Evolutionary conservation across 2,888 invertebrate genomes (phyloP).

Genomic region (Drosophila vallismaia): DNA sequence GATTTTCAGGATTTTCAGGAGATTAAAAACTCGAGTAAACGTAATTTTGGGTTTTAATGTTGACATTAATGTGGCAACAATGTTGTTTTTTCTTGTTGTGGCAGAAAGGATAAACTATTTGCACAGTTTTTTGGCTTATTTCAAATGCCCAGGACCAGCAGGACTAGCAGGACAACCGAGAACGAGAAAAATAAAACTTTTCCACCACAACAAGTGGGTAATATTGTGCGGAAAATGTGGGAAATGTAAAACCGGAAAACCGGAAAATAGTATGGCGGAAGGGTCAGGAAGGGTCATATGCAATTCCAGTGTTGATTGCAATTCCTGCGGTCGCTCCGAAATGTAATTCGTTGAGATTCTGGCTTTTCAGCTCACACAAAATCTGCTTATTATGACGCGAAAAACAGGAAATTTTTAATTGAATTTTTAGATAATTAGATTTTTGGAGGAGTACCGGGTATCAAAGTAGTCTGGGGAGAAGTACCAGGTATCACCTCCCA

Average conservation of each 20-base stretch:
- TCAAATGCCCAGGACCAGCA: slow-evolving; percentile 1
- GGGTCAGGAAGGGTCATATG: slow-evolving; percentile 16
- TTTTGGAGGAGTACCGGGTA: no score
- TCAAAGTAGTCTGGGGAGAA: neutral
- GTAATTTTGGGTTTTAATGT: slow-evolving; percentile 21
- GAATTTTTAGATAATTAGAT: no score
- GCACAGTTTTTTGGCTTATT: slow-evolving; percentile 7
- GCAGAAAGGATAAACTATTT: slow-evolving; percentile 15
- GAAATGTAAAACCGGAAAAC: neutral
- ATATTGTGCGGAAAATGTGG: slow-evolving; percentile 6
- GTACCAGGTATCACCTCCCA: neutral
- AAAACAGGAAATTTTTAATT: neutral
- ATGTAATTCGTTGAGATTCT: slow-evolving; percentile 21
- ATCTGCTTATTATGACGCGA: neutral
- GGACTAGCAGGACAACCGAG: neutral
- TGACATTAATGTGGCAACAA: slow-evolving; percentile 23
- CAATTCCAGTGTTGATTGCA: slow-evolving; percentile 28
- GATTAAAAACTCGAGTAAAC: slow-evolving; percentile 15
- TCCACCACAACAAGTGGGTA: slow-evolving; percentile 7
- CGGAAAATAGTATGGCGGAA: slow-evolving; percentile 5
- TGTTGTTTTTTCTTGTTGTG: neutral
- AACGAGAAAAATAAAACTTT: slow-evolving; percentile 35
- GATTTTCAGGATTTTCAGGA: neutral
- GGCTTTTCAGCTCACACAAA: neutral
- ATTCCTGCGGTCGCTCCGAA: slow-evolving; percentile 15